Base-by-base conservation (phyloP, 2,797 vertebrate species). In the Bovichtus variegatus region DNA sequence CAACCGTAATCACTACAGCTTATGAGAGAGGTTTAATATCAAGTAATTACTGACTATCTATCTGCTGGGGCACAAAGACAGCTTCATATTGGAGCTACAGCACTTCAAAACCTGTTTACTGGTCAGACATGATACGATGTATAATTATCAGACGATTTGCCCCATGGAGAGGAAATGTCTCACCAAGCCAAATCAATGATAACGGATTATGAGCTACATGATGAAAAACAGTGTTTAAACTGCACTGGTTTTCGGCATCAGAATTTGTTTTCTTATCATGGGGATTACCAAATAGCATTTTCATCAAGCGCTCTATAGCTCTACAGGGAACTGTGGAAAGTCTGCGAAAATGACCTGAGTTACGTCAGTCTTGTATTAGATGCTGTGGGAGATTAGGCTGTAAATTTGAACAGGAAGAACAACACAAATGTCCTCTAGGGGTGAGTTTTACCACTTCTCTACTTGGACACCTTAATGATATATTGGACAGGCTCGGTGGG, bases 21-120 rank as follows among this genome's bases (percentile, higher is more conserved):
- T 84, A 83, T 78, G 70, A 86, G 83, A 73, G 41, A 36, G 70
- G 36, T 74, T 88, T 86, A 84, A 88, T 91, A 86, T 89, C 74
- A 59, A 65, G 77, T 87, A 90, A 90, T 90, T 86, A 86, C 53
- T 73, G 60, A 79, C 62, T 83, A 78, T 84, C 73, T 80, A 73
- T 87, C 87, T 82, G 64, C 76, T 68, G 85, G 83, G 90, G 80
- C 68, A 72, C 63, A 76, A 60, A 91, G 74, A 64, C 53, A 4
- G 58, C 76, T 27, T 63, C 71, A 63, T 77, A 71, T 65, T 55
- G 61, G 76, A 74, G 68, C 78, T 75, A 6, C 71, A 54, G 76
- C 78, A 62, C 81, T 90, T 87, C 64, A 84, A 58, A 86, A 80
- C 73, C 81, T 81, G 81, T 89, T 86, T 90, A 83, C 80, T 78